Conservation (phyloP, 2,113 vertebrate genomes). For the Callospermophilus lateralis region DNA sequence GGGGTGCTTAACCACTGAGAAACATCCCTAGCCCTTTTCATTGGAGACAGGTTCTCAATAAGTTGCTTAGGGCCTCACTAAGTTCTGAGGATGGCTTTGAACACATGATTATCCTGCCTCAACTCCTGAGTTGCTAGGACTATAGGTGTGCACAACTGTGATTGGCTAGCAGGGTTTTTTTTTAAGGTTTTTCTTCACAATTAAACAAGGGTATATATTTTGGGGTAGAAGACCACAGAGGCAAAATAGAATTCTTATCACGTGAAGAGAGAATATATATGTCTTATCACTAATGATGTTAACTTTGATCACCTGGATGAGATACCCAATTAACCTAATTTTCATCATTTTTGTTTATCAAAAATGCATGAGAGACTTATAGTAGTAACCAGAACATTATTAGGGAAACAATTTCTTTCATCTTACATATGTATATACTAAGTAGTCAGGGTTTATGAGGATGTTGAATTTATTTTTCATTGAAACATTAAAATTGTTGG, state of each 20-base stretch:
- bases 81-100: no score
- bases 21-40: no score
- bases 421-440: not conserved
- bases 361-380: constrained; percentile 22
- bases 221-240: not conserved
- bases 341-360: not conserved
- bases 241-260: not conserved
- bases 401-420: no score
- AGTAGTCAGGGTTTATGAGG: not conserved
- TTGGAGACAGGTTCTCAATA: no score
- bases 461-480: not conserved
- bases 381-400: no score
- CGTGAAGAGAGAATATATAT: constrained; percentile 1
- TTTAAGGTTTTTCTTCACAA: not conserved
- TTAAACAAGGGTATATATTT: not conserved
- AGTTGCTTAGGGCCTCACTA: no score
- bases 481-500: constrained; percentile 23
- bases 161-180: no score
- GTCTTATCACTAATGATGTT: not conserved
- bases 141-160: no score
- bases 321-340: not conserved
- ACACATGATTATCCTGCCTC: no score
- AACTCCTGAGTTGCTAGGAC: no score
- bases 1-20: no score
- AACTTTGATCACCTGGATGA: not conserved